phyloP scores from a whole-genome alignment of 2,113 vertebrate genomes.

The Psittacula cyanocephala region DNA sequence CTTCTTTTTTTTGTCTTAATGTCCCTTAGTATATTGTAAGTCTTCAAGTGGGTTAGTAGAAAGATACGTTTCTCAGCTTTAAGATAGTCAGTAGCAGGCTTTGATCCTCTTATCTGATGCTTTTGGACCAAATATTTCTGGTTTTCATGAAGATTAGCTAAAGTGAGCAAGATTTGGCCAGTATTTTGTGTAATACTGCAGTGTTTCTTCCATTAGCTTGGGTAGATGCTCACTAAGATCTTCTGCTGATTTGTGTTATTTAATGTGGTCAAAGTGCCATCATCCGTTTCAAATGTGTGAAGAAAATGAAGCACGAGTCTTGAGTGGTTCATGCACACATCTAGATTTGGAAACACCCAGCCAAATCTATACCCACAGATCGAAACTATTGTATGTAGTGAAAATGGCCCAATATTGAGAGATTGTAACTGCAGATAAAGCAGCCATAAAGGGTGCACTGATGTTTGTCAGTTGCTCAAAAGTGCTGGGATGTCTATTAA shows the following conservation, averaged over 20 bases:
- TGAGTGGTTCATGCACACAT: slow-evolving; percentile 10
- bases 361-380: background rate
- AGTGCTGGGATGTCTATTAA: background rate
- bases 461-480: background rate
- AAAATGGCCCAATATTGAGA: background rate
- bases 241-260: background rate
- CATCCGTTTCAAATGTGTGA: background rate
- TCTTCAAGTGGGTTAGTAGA: slow-evolving; percentile 17
- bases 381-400: background rate
- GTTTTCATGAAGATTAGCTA: background rate
- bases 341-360: slow-evolving; percentile 20
- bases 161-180: background rate
- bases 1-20: slow-evolving; percentile 17
- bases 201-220: background rate
- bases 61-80: background rate
- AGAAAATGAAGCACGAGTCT: background rate
- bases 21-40: slow-evolving; percentile 29
- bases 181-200: background rate
- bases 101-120: slow-evolving; percentile 24
- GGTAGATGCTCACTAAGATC: background rate
- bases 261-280: background rate
- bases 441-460: background rate
- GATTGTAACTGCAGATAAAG: background rate
- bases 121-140: slow-evolving; percentile 27
- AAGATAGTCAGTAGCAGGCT: background rate